A percentile compares a stretch with the other conserved stretches of the same genome.
Conservation (phyloP, 2,888 invertebrate species). For the Vesta saturnalis region DNA sequence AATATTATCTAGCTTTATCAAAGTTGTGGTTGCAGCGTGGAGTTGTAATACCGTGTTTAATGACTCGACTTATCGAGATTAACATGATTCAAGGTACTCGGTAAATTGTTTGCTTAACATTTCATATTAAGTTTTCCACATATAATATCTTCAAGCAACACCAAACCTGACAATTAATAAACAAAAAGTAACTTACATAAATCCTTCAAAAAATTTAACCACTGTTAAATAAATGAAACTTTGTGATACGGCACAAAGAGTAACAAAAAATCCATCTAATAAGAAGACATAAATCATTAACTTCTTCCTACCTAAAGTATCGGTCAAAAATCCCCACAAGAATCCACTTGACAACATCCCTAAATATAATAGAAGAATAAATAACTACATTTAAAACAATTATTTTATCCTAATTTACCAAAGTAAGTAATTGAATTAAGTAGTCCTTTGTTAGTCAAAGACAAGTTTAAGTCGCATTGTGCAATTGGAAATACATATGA, state of each 20-base stretch:
- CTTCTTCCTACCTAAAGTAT: conserved; percentile 75
- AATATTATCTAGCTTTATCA: too few species aligned
- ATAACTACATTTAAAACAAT: neutral
- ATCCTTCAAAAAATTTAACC: conserved; percentile 79
- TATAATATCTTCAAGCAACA: too few species aligned
- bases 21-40: too few species aligned
- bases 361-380: conserved; percentile 51
- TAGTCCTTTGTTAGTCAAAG: conserved; percentile 75
- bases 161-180: too few species aligned
- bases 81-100: too few species aligned
- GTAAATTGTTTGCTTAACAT: too few species aligned
- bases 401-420: conserved; percentile 62
- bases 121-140: too few species aligned
- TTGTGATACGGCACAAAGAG: conserved; percentile 72
- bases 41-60: too few species aligned
- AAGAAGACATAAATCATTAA: conserved; percentile 75
- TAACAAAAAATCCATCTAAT: conserved; percentile 70
- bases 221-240: conserved; percentile 72
- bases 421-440: conserved; percentile 77
- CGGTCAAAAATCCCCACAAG: conserved; percentile 82
- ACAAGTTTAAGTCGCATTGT: conserved; percentile 77
- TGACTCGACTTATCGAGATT: too few species aligned
- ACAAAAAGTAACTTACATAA: conserved; percentile 69
- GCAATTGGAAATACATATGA: conserved; percentile 80
- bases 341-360: conserved; percentile 81